Conservation (phyloP, 2,797 vertebrate genomes). For the Gallinago stenura region DNA sequence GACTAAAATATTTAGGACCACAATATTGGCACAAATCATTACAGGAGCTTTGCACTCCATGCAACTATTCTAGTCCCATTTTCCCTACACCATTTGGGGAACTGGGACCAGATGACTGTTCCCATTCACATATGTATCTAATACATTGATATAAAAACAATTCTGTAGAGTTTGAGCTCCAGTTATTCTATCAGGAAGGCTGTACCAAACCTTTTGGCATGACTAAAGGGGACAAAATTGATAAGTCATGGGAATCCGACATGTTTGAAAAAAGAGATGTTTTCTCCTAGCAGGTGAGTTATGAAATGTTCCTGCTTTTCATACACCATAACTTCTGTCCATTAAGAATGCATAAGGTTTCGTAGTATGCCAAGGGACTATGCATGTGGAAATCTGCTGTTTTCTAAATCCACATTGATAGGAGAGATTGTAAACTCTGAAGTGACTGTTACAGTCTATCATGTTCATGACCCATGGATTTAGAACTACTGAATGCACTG, state of each 20-base stretch:
- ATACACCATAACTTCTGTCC: neutral
- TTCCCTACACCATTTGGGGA: neutral
- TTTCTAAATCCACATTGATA: neutral
- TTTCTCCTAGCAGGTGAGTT: neutral
- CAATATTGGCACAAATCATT: neutral
- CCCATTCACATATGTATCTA: neutral
- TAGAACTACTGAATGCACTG: neutral
- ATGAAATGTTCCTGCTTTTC: neutral
- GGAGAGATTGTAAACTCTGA: neutral
- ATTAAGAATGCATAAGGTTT: neutral
- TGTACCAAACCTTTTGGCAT: neutral
- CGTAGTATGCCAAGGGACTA: neutral
- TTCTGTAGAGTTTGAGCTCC: neutral
- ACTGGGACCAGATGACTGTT: neutral
- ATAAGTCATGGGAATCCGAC: neutral
- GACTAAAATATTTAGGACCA: neutral
- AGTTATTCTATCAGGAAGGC: neutral
- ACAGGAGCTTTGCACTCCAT: neutral
- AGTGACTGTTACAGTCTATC: neutral
- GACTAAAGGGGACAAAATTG: neutral
- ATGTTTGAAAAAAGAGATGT: fast-evolving
- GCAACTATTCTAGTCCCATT: neutral
- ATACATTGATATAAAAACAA: neutral
- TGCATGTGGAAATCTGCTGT: neutral
- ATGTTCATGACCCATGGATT: neutral